Evolutionary conservation across 2,113 vertebrate species (phyloP).

Genomic region (Chloebia gouldiae): DNA sequence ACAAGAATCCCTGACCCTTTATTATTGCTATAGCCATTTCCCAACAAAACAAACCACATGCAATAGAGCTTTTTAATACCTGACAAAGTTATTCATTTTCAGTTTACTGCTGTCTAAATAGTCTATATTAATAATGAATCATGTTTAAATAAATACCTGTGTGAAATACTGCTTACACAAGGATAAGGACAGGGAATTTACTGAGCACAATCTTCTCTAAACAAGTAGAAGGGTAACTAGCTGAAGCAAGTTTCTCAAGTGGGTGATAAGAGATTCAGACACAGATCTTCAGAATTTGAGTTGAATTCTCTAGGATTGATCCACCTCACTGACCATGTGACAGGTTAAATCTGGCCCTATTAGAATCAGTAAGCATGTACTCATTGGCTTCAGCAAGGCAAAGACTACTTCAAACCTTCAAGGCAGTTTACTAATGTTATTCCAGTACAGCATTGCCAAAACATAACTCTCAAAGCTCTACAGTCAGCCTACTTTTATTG

Average conservation of each 20-base stretch:
- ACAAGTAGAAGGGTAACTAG: background rate
- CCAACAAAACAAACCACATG: conserved; percentile 33
- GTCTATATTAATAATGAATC: conserved; percentile 29
- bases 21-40: conserved; percentile 37
- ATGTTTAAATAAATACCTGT: conserved; percentile 35
- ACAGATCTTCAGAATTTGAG: background rate
- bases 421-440: background rate
- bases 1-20: conserved; percentile 68
- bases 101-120: background rate
- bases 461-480: background rate
- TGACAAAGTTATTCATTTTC: conserved; percentile 42
- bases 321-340: background rate
- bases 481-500: background rate
- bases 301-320: background rate
- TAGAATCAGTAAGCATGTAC: background rate
- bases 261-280: background rate
- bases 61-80: conserved; percentile 50
- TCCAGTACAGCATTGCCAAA: background rate
- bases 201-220: background rate
- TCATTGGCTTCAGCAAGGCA: background rate
- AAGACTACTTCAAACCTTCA: background rate
- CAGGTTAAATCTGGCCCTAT: background rate
- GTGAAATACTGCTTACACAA: background rate
- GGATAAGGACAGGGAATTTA: background rate
- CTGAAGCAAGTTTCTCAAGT: background rate